These are phyloP conservation scores for Tanypteryx hageni DNA, from an alignment of 2,888 invertebrate genomes.

Conservation along the genomic window DNA sequence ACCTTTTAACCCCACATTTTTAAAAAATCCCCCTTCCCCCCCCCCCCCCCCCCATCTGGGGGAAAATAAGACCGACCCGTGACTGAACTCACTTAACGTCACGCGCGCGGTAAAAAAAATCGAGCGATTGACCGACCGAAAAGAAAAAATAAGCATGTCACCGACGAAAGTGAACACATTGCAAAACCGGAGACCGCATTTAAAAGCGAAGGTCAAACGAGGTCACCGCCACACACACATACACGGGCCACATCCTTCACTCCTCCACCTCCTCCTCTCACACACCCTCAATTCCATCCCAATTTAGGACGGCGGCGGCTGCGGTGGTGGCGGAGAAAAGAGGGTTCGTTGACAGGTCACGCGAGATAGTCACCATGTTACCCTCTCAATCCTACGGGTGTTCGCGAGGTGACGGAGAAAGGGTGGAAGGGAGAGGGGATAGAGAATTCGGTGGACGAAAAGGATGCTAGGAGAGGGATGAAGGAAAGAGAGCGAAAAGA, in stretches of 20 bases:
- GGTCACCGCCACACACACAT: conserved; percentile 40
- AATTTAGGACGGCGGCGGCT: conserved; percentile 69
- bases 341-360: conserved; percentile 68
- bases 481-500: conserved; percentile 60
- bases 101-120: not conserved
- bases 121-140: not conserved
- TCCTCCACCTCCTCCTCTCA: conserved; percentile 74
- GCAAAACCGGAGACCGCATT: conserved; percentile 22
- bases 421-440: conserved; percentile 59
- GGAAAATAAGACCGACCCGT: not conserved
- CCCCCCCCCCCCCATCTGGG: not conserved
- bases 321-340: conserved; percentile 69
- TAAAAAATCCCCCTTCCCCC: not conserved
- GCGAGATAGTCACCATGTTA: conserved; percentile 11
- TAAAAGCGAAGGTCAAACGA: conserved; percentile 49
- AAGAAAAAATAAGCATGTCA: not conserved
- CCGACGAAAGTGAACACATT: conserved; percentile 50
- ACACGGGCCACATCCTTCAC: not conserved
- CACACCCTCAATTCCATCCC: conserved; percentile 69
- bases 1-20: not conserved
- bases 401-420: conserved; percentile 29
- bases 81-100: not conserved
- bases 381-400: conserved; percentile 38
- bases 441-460: conserved; percentile 59
- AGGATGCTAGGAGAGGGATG: conserved; percentile 59